These are phyloP conservation scores for Epiblema foenella DNA, from an alignment of 2,888 invertebrate species.

Conservation along the genomic window DNA sequence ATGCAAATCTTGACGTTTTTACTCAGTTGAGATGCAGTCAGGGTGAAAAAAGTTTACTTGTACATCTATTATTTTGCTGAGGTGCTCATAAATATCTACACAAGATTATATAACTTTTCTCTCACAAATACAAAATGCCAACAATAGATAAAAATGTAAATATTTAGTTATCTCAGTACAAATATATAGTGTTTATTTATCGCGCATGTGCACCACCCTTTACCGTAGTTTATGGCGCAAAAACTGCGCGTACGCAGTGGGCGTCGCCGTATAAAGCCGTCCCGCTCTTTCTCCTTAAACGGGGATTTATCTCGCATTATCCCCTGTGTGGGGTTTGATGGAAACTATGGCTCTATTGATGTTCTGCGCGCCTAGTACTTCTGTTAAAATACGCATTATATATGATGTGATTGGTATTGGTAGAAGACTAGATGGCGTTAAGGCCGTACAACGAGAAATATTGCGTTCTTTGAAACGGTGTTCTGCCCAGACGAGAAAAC, in stretches of 20 bases:
- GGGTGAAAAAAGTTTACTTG: too few relatives aligned
- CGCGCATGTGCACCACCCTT: conserved; percentile 4
- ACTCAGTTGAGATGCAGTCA: too few relatives aligned
- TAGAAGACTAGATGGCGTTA: background rate
- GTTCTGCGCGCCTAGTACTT: background rate
- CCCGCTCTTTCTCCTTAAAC: conserved; percentile 21
- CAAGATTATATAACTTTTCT: too few relatives aligned
- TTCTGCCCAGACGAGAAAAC: too few relatives aligned
- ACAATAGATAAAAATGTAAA: too few relatives aligned
- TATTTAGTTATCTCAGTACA: background rate
- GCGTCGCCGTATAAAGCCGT: conserved; percentile 31
- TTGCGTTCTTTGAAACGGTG: too few relatives aligned
- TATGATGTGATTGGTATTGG: background rate
- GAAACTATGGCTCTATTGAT: conserved; percentile 23
- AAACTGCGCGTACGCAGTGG: conserved; percentile 37
- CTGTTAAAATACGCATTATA: background rate
- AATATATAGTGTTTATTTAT: background rate
- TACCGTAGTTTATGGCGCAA: conserved; percentile 27
- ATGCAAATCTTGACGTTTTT: too few relatives aligned
- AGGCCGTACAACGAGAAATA: too few relatives aligned
- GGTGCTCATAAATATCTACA: too few relatives aligned
- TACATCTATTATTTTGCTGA: too few relatives aligned
- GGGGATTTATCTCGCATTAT: conserved; percentile 25
- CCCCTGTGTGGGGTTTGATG: conserved; percentile 20
- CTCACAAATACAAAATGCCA: too few relatives aligned